phyloP scores from a whole-genome alignment of 2,113 vertebrate genomes.

The Lophura nycthemera region DNA sequence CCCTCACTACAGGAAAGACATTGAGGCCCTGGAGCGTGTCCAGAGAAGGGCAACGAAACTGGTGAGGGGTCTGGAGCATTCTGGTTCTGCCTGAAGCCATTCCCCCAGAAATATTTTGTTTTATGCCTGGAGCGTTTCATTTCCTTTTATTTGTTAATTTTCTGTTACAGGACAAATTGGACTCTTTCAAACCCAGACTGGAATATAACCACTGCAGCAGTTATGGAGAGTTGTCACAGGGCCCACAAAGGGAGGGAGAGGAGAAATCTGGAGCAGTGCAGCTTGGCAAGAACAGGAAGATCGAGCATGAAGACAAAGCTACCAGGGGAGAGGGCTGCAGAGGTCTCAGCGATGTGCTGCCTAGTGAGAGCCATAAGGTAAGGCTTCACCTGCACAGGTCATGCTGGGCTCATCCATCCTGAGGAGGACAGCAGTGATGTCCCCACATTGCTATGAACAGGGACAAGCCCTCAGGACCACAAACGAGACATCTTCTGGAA shows the following conservation, averaged over 20 bases:
- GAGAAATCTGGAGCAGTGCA: neutral
- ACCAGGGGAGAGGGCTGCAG: neutral
- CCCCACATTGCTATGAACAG: fast-evolving
- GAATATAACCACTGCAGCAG: neutral
- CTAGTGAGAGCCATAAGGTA: neutral
- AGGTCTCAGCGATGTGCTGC: neutral
- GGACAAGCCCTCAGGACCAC: fast-evolving
- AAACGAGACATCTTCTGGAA: neutral
- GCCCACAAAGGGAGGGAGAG: neutral
- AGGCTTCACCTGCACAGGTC: neutral
- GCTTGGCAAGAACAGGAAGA: neutral
- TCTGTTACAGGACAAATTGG: neutral
- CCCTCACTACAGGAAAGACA: too few relatives aligned
- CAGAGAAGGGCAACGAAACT: too few relatives aligned
- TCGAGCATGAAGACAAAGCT: neutral
- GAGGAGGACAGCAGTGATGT: neutral
- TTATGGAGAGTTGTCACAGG: neutral
- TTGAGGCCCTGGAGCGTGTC: too few relatives aligned
- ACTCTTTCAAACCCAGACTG: neutral
- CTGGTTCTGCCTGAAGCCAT: neutral
- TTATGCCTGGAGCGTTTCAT: neutral
- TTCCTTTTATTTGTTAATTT: neutral
- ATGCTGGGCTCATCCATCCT: too few relatives aligned
- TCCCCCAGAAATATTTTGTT: neutral
- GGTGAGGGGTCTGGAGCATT: neutral